phyloP scores from a whole-genome alignment of 2,888 invertebrate species.

The Cepaea hortensis region DNA sequence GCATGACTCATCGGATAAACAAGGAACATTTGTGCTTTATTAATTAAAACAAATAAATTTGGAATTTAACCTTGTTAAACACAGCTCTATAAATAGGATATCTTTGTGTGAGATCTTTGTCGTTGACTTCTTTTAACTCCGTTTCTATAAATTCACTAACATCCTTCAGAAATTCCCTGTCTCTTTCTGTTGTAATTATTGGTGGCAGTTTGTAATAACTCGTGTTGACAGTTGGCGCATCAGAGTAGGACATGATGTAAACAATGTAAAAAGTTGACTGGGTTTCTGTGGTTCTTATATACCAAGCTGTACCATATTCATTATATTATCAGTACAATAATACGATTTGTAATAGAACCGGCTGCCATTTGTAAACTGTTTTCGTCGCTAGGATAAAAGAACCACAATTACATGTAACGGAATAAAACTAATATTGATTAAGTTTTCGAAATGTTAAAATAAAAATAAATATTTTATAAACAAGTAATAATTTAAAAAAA shows the following conservation, averaged over 20 bases:
- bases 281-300: not conserved
- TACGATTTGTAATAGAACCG: not conserved
- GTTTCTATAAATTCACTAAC: slow-evolving; percentile 69
- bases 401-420: not conserved
- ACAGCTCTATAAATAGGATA: slow-evolving; percentile 72
- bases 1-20: too few relatives aligned
- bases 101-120: slow-evolving; percentile 68
- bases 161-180: slow-evolving; percentile 66
- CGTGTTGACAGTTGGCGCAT: slow-evolving; percentile 58
- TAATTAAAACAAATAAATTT: too few relatives aligned
- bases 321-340: too few relatives aligned
- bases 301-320: not conserved
- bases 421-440: not conserved
- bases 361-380: slow-evolving; percentile 50
- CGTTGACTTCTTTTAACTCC: slow-evolving; percentile 66
- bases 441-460: not conserved
- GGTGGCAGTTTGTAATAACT: slow-evolving; percentile 69
- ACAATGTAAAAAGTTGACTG: not conserved
- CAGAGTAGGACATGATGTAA: slow-evolving; percentile 46
- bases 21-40: too few relatives aligned
- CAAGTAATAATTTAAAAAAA: not conserved
- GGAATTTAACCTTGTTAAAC: slow-evolving; percentile 69
- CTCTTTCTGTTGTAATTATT: slow-evolving; percentile 70
- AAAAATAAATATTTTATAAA: not conserved
- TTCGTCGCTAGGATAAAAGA: slow-evolving; percentile 37